A percentile compares a stretch with the other conserved stretches of the same genome.
Evolutionary conservation across 2,113 vertebrate species (phyloP).

Genomic region (Protobothrops mucrosquamatus): DNA sequence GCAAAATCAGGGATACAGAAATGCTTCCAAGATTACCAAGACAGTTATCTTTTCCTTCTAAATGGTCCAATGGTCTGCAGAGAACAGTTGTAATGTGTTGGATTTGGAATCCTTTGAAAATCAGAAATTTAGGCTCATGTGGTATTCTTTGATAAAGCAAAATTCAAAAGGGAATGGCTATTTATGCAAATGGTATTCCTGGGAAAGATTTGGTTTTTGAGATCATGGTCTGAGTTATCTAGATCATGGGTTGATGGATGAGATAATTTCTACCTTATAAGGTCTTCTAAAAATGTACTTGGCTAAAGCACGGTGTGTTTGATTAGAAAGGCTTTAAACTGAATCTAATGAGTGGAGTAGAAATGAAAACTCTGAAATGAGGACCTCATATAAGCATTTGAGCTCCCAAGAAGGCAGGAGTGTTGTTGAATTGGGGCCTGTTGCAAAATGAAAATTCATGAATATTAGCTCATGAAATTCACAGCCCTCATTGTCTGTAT

Average conservation of each 20-base stretch:
- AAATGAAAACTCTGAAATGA: background rate
- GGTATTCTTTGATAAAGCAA: background rate
- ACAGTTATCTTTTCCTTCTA: background rate
- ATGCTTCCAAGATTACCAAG: background rate
- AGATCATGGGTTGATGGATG: background rate
- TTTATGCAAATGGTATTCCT: background rate
- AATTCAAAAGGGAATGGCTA: background rate
- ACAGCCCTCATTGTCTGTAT: background rate
- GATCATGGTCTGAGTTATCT: background rate
- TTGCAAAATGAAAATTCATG: background rate
- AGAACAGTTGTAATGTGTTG: background rate
- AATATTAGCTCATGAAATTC: background rate
- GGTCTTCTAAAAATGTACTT: background rate
- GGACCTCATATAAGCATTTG: background rate
- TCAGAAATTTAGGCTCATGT: background rate
- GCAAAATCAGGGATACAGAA: background rate
- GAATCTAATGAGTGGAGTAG: background rate
- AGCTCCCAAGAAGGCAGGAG: background rate
- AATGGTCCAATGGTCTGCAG: background rate
- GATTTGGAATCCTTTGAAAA: background rate
- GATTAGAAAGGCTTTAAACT: background rate
- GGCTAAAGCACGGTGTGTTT: background rate
- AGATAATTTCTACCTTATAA: background rate
- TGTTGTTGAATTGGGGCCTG: background rate
- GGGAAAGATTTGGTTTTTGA: background rate